Base-by-base conservation (phyloP, 2,797 vertebrate species). In the Sebastes nivosus region DNA sequence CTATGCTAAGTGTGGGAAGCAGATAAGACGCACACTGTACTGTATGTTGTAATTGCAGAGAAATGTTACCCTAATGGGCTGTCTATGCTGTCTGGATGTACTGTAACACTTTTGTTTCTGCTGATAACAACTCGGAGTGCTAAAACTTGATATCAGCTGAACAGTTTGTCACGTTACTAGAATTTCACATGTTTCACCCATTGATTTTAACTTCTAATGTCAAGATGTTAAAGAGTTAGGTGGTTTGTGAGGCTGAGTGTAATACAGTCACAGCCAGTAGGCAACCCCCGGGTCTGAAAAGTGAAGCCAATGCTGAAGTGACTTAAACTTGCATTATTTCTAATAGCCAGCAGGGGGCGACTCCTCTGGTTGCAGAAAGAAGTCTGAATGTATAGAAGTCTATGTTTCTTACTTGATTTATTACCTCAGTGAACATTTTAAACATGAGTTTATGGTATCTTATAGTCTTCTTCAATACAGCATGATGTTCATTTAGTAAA, bases 21-120 rank as follows among this genome's bases (percentile, higher is more conserved):
- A 75, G 69, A 83, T 58, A 25, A 66, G 61, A 65, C 68, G 68
- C 25, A 22, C 24, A 67, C 50, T 42, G 22, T 29, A 64, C 14
- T 61, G 27, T 61, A 68, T 72, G 77, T 32, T 60, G 58, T 77
- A 67, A 77, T 82, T 84, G 67, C 54, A 8, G 36, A 67, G 8
- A 67, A 60, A 68, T 22, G 79, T 81, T 38, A 69, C 2, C 22
- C 46, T 80, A 77, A 88, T 82, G 66, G 81, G n/a, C 57, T 13
- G 46, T 87, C 84, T 75, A 55, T 75, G 68, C 77, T 30, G 67
- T 68, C 11, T 55, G 42, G 29, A 72, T 83, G 80, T 10, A 34
- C 30, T 68, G 46, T 67, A 72, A 29, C 16, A 74, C 32, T 32
- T 77, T 50, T 74, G 22, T 59, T 82, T 65, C 54, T 32, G 63